A percentile compares a stretch with the other conserved stretches of the same genome.
Evolutionary conservation across 2,888 invertebrate genomes (phyloP).

Genomic region (Oligia latruncula): DNA sequence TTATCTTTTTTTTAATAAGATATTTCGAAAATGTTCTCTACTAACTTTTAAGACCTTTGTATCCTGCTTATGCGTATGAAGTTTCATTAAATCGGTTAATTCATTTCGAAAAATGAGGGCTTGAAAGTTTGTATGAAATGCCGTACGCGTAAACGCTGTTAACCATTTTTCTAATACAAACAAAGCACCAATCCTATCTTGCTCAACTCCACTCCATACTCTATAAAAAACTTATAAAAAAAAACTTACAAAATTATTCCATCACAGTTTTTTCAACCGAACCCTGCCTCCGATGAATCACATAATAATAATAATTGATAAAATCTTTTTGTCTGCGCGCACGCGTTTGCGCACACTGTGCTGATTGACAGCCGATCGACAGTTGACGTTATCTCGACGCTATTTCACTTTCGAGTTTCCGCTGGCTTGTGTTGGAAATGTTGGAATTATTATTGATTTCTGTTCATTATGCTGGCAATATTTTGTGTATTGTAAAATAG

Average conservation of each 20-base stretch:
- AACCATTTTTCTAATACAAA: background rate
- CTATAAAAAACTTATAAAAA: background rate
- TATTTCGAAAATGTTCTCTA: too few relatives aligned
- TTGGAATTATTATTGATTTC: slow-evolving; percentile 57
- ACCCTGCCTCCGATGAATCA: slow-evolving; percentile 46
- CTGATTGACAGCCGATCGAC: slow-evolving; percentile 66
- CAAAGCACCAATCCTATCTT: background rate
- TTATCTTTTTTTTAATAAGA: too few relatives aligned
- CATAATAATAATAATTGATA: slow-evolving; percentile 61
- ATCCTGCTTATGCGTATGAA: too few relatives aligned
- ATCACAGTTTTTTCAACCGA: slow-evolving; percentile 46
- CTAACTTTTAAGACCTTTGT: too few relatives aligned
- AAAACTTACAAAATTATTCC: slow-evolving; percentile 48
- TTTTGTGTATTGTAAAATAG: slow-evolving; percentile 8
- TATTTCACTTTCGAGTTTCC: slow-evolving; percentile 65
- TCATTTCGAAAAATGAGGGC: too few relatives aligned
- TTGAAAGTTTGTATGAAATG: too few relatives aligned
- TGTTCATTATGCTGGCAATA: slow-evolving; percentile 30
- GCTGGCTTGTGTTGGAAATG: slow-evolving; percentile 39
- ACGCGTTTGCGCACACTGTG: slow-evolving; percentile 59
- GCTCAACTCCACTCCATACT: background rate
- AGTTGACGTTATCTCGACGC: slow-evolving; percentile 62
- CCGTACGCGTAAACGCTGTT: too few relatives aligned
- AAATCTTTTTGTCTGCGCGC: slow-evolving; percentile 62
- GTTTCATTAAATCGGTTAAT: too few relatives aligned